These are phyloP conservation scores for Eupithecia pulchellata DNA, from an alignment of 2,888 invertebrate species.

Conservation along the genomic window DNA sequence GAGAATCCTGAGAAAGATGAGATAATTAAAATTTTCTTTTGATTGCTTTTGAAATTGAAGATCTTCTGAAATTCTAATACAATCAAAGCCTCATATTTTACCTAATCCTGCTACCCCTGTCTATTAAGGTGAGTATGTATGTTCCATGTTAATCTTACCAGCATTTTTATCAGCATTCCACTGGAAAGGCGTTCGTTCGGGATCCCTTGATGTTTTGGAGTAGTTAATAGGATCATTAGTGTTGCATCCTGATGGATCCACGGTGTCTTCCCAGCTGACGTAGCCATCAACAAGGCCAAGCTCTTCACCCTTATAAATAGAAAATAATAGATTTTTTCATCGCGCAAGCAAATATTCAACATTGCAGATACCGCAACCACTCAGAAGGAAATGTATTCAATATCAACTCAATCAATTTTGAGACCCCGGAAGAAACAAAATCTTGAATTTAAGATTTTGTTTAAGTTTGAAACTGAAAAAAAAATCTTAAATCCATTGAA, in stretches of 20 bases:
- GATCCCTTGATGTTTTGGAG: constrained; percentile 86
- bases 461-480: too few relatives aligned
- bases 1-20: constrained; percentile 84
- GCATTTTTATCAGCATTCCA: constrained; percentile 86
- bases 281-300: constrained; percentile 90
- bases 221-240: constrained; percentile 88
- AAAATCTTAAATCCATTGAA: too few relatives aligned
- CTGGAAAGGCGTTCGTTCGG: constrained; percentile 88
- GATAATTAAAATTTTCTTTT: not conserved
- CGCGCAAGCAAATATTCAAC: not conserved
- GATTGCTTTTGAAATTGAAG: too few relatives aligned
- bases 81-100: not conserved
- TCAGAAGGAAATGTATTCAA: not conserved
- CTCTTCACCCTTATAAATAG: constrained; percentile 60
- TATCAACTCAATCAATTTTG: not conserved
- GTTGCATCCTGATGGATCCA: constrained; percentile 88
- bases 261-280: constrained; percentile 88
- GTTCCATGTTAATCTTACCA: constrained; percentile 53
- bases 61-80: not conserved
- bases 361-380: not conserved
- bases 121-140: not conserved
- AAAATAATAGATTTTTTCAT: not conserved
- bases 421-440: not conserved
- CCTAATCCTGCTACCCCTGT: not conserved
- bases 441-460: too few relatives aligned